These are phyloP conservation scores for Penaeus indicus DNA, from an alignment of 1,140 invertebrate genomes.

Conservation along the genomic window DNA sequence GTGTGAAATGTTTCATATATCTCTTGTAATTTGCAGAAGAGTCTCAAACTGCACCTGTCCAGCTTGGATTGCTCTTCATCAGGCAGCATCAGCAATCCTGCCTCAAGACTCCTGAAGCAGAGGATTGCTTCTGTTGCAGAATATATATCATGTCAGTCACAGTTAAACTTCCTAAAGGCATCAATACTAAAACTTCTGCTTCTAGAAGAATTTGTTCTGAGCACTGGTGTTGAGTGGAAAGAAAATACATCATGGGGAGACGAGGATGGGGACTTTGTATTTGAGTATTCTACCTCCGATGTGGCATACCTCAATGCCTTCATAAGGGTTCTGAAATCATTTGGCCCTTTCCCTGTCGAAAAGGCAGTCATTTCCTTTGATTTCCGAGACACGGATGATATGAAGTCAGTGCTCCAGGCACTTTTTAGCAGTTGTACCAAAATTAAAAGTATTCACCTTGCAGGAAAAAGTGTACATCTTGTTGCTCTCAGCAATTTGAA, in stretches of 20 bases:
- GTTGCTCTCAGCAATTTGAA: conserved; percentile 52
- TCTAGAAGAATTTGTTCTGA: conserved; percentile 55
- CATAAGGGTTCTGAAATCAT: conserved; percentile 44
- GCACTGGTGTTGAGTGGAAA: conserved; percentile 53
- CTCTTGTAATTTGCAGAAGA: conserved; percentile 21
- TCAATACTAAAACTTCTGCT: conserved; percentile 53
- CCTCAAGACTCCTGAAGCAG: conserved; percentile 46
- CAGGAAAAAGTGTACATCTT: conserved; percentile 56
- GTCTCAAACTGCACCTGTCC: conserved; percentile 46
- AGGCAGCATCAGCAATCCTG: conserved; percentile 51
- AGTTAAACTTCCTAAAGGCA: conserved; percentile 50
- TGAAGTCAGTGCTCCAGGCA: conserved; percentile 55
- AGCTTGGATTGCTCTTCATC: conserved; percentile 46
- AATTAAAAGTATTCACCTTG: conserved; percentile 54
- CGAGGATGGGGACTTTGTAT: conserved; percentile 40
- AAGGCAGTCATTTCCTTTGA: conserved; percentile 47
- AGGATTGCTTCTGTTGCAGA: conserved; percentile 54
- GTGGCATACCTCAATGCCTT: conserved; percentile 52
- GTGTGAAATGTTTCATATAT: background rate
- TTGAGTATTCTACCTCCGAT: conserved; percentile 54
- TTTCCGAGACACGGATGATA: conserved; percentile 51
- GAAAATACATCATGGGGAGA: conserved; percentile 26
- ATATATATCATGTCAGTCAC: conserved; percentile 58
- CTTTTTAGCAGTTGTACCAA: conserved; percentile 56
- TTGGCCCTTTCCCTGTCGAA: conserved; percentile 55